Conservation (phyloP, 2,888 invertebrate species). For the Eristalis pertinax region DNA sequence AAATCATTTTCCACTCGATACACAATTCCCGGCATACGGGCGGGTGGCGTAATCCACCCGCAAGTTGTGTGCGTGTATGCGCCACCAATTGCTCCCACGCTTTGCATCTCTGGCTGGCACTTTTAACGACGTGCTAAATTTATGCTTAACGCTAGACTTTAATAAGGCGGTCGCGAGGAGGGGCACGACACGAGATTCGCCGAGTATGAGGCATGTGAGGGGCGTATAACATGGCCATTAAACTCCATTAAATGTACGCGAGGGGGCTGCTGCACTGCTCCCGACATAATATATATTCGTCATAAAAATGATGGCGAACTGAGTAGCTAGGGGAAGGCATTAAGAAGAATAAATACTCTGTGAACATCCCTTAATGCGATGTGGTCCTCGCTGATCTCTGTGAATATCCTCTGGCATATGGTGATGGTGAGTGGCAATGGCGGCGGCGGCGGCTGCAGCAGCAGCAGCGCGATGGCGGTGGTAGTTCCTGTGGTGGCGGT, state of each 20-base stretch:
- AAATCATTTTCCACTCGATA: slow-evolving; percentile 56
- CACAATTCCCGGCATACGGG: slow-evolving; percentile 36
- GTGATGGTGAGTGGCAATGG: neutral
- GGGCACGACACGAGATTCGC: neutral
- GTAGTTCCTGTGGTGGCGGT: neutral
- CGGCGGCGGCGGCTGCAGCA: neutral
- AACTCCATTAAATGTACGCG: slow-evolving; percentile 21
- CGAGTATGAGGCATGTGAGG: neutral
- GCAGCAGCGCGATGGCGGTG: neutral
- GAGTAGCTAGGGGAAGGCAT: slow-evolving; percentile 28
- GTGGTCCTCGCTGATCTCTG: slow-evolving; percentile 20
- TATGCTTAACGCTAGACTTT: slow-evolving; percentile 47
- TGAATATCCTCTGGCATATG: slow-evolving; percentile 9
- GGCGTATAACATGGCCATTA: slow-evolving; percentile 36
- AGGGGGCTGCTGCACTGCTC: neutral
- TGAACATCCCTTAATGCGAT: slow-evolving; percentile 29
- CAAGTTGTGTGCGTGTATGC: neutral
- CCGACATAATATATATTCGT: slow-evolving; percentile 28
- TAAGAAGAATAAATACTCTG: slow-evolving; percentile 31
- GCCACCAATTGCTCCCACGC: neutral
- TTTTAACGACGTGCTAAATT: slow-evolving; percentile 38
- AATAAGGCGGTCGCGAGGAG: slow-evolving; percentile 7
- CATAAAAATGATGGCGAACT: slow-evolving; percentile 17
- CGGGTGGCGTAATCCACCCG: slow-evolving; percentile 1
- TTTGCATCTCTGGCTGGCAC: slow-evolving; percentile 7